Evolutionary conservation across 2,797 vertebrate genomes (phyloP).

Genomic region (Phoxinus dragarum): DNA sequence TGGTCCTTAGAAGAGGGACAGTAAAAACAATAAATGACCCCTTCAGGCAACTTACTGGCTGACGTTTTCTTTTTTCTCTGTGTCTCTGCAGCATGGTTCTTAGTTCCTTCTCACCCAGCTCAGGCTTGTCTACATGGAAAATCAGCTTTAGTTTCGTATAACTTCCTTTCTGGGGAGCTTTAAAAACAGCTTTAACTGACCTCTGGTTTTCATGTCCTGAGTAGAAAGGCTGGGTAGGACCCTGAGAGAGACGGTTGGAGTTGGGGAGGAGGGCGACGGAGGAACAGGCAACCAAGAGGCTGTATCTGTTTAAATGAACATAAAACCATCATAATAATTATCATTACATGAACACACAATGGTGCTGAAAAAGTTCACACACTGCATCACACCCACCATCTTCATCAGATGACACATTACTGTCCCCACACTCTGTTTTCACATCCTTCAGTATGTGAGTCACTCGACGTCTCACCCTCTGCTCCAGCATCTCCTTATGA

Average conservation of each 20-base stretch:
- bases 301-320: conserved; percentile 68
- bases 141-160: neutral
- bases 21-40: neutral
- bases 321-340: neutral
- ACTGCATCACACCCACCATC: conserved; percentile 82
- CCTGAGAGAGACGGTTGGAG: conserved; percentile 84
- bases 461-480: conserved; percentile 84
- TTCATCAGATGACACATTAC: conserved; percentile 91
- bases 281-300: conserved; percentile 76
- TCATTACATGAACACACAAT: neutral
- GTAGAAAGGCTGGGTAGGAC: conserved; percentile 92
- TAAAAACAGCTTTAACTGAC: conserved; percentile 71
- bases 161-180: neutral
- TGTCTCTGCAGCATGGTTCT: conserved; percentile 91
- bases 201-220: conserved; percentile 93
- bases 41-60: conserved; percentile 83
- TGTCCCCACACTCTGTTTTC: conserved; percentile 93
- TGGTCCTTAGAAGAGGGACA: neutral
- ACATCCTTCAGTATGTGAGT: conserved; percentile 90
- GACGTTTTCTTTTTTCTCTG: conserved; percentile 91
- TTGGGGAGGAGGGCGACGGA: conserved; percentile 83
- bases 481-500: conserved; percentile 86
- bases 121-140: conserved; percentile 84
- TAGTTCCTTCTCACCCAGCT: conserved; percentile 88
- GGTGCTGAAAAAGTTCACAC: neutral